Percentiles rank a stretch among this genome's conserved stretches.
These are phyloP conservation scores for Cynopterus sphinx DNA, from an alignment of 2,797 vertebrate species.

Conservation along the genomic window DNA sequence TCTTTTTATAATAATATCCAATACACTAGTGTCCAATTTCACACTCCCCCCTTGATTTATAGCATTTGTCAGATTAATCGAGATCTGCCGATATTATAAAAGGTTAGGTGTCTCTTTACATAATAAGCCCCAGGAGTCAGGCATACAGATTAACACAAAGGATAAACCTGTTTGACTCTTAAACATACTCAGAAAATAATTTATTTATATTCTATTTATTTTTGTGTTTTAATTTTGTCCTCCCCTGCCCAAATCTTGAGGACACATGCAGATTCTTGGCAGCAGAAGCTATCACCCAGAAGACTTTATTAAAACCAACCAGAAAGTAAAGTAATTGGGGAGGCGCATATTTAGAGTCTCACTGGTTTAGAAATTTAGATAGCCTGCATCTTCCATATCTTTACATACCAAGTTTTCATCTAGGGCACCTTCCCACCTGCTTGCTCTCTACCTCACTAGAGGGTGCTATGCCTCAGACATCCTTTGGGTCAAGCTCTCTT, in stretches of 20 bases:
- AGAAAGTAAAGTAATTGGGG: not conserved
- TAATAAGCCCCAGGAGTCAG: constrained; percentile 21
- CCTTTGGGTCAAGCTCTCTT: not conserved
- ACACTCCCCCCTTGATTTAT: constrained; percentile 80
- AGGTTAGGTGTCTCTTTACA: constrained; percentile 67
- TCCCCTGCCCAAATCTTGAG: not conserved
- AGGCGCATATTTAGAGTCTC: not conserved
- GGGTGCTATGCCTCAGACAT: fast-evolving
- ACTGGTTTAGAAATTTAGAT: not conserved
- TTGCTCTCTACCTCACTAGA: not conserved
- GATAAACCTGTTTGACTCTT: not conserved
- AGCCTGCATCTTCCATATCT: not conserved
- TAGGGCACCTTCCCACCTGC: not conserved
- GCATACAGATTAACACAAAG: not conserved
- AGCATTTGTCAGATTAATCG: constrained; percentile 65
- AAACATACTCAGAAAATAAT: not conserved
- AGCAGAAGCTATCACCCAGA: not conserved
- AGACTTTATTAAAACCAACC: constrained; percentile 15
- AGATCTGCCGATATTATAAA: constrained; percentile 57
- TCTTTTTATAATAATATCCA: constrained; percentile 81
- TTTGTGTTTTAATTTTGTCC: not conserved
- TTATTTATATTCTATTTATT: not conserved
- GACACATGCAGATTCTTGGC: not conserved
- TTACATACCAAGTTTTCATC: not conserved
- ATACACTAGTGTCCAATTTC: constrained; percentile 79